A percentile compares a stretch with the other conserved stretches of the same genome.
Evolutionary conservation across 2,888 invertebrate species (phyloP).

Genomic region (Nymphalis polychloros): DNA sequence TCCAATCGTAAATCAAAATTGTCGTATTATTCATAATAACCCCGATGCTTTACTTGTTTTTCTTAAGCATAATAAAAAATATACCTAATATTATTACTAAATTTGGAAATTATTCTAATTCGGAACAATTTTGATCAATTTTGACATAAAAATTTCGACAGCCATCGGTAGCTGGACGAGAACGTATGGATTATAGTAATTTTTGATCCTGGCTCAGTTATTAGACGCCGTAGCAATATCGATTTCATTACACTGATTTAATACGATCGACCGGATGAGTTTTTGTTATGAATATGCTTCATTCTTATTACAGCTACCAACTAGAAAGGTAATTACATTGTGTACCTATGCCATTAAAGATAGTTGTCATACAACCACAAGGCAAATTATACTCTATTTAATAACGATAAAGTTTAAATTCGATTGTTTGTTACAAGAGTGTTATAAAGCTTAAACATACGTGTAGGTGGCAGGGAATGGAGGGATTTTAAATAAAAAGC

Average conservation of each 20-base stretch:
- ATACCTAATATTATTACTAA: neutral
- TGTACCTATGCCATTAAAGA: constrained; percentile 45
- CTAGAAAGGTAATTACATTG: constrained; percentile 65
- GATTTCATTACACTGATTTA: constrained; percentile 73
- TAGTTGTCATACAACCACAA: constrained; percentile 10
- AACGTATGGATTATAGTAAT: constrained; percentile 66
- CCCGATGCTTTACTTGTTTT: no score
- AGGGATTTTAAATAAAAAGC: constrained; percentile 49
- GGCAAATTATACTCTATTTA: constrained; percentile 16
- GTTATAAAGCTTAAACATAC: constrained; percentile 38
- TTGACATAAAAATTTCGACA: constrained; percentile 34
- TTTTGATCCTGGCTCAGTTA: constrained; percentile 57
- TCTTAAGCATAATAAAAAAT: neutral
- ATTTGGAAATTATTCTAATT: constrained; percentile 22
- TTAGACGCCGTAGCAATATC: constrained; percentile 62
- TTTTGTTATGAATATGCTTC: constrained; percentile 57
- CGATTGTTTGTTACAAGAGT: neutral
- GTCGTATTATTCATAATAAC: no score
- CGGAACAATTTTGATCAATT: constrained; percentile 11
- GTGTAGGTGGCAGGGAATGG: constrained; percentile 51
- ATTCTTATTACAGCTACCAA: constrained; percentile 59
- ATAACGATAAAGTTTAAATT: constrained; percentile 13
- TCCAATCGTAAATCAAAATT: no score
- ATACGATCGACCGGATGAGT: constrained; percentile 67
- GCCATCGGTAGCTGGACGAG: constrained; percentile 44